Base-by-base conservation (phyloP, 2,797 vertebrate species). In the Poeciliopsis paucimaculata region DNA sequence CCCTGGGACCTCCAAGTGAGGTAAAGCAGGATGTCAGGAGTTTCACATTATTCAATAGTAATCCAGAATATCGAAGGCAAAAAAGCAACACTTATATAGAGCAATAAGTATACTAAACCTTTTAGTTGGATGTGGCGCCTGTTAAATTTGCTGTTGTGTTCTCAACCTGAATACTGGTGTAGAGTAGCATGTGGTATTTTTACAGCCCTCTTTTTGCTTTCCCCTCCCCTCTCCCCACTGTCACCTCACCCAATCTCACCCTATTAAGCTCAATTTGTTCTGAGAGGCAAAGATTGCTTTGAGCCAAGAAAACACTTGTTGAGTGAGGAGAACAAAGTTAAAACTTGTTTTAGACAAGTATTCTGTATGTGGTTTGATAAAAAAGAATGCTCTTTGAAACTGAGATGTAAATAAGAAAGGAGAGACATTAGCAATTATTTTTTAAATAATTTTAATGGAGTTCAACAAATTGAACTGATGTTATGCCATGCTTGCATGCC, bases 261-360 rank as follows among this genome's bases (percentile, higher is more conserved):
- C 87, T 86, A 92, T 92, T 93, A 93, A 91, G 92, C 79, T 86
- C 88, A 93, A 93, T 93, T 95, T 93, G 87, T 91, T 90, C 89
- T 87, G 88, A 88, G 87, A 86, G 78, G 78, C 7, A 13, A 73
- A 68, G 85, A 86, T 86, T 28, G 15, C 82, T 84, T 5, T 62
- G 86, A 79, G 84, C 83, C 86, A n/a, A 84, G 76, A 87, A 82
- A 90, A 89, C 88, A 92, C 82, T 81, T 88, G 86, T 84, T 80
- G 76, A 55, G 31, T 0, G 57, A 46, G 60, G 72, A 83, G 36
- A 78, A 73, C 9, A 76, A 53, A 75, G 77, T 78, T 86, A 76
- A 64, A 78, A 78, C 76, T 79, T 55, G 74, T 77, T 88, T 86
- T 75, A 75, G 36, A 84, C 55, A 49, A 62, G 53, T 53, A 86